Evolutionary conservation across 2,888 invertebrate genomes (phyloP), one percentile per base, ranked within the genome.

Genomic region (Alitta virens): DNA sequence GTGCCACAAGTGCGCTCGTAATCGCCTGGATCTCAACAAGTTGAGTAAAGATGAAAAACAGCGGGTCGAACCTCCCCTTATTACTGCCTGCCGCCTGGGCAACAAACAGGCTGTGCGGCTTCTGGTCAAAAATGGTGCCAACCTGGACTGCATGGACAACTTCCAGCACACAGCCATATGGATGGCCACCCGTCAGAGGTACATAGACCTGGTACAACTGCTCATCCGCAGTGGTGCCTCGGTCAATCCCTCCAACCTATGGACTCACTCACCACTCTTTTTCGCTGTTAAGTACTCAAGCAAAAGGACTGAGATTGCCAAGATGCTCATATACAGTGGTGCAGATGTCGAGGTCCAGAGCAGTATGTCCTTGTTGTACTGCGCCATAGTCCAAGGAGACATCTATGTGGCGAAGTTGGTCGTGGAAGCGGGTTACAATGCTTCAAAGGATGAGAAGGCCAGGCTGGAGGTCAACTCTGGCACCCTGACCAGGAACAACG

Each of bases 41-140:
- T 71, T 75, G 56, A 80, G 79, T 62, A 73, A 75, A 57, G 81
- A 82, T 66, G 75, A 74, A 59, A 69, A 76, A 3, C 76, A 76
- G 56, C 67, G 81, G 7, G 66, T 78, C 27, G 82, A 82, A 63
- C 78, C 82, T 12, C 81, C 81, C 1, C 67, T 82, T 12, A 78
- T 80, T 50, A 78, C 79, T 40, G 80, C 82, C 9, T 80, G 81
- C 62, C 75, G 82, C 27, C 73, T 81, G 65, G 78, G 78, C 65
- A 76, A 77, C 63, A 65, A 70, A 54, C 74, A 74, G 62, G 78
- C 77, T n/a, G 79, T 78, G 24, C 66, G 72, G 21, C 67, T 74
- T 18, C 70, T 82, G 21, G 65, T 80, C 3, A 69, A 72, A 59
- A 68, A 70, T 65, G 75, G 77, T 49, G 79, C 79, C 25, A 77